Percentiles rank a stretch among this genome's conserved stretches.
Conservation (phyloP, 2,113 vertebrate genomes). For the Paradoxurus hermaphroditus region DNA sequence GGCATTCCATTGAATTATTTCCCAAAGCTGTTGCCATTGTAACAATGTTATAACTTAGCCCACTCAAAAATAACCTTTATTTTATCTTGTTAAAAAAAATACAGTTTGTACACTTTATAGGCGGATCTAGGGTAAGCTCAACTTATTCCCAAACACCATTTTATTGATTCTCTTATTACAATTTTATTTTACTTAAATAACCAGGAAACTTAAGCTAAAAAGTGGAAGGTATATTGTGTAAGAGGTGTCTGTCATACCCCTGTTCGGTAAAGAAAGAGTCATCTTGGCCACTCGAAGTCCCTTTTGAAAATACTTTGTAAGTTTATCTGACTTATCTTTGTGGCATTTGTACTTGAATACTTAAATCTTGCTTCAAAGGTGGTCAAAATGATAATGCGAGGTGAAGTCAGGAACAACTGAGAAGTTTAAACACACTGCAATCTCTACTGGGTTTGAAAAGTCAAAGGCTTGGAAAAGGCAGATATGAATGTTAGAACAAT, state of each 20-base stretch:
- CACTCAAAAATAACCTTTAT: background rate
- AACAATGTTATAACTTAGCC: background rate
- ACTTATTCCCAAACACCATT: background rate
- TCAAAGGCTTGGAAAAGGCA: conserved; percentile 54
- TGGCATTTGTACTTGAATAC: conserved; percentile 63
- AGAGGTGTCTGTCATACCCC: background rate
- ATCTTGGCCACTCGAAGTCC: background rate
- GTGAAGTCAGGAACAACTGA: conserved; percentile 52
- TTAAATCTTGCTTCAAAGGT: conserved; percentile 51
- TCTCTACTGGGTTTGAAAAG: conserved; percentile 52
- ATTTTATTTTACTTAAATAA: background rate
- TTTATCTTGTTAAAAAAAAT: background rate
- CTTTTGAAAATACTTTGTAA: conserved; percentile 58
- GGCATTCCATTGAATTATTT: background rate
- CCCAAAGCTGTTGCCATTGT: background rate
- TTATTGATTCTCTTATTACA: background rate
- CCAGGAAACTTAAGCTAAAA: background rate
- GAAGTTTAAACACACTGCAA: conserved; percentile 3
- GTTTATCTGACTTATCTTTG: conserved; percentile 57
- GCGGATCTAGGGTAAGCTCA: background rate
- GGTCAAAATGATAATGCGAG: conserved; percentile 43
- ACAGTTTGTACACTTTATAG: background rate
- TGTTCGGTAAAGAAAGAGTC: background rate
- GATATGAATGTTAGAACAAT: background rate
- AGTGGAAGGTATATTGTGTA: background rate